Evolutionary conservation across 2,797 vertebrate species (phyloP).

Genomic region (Microcaecilia unicolor): DNA sequence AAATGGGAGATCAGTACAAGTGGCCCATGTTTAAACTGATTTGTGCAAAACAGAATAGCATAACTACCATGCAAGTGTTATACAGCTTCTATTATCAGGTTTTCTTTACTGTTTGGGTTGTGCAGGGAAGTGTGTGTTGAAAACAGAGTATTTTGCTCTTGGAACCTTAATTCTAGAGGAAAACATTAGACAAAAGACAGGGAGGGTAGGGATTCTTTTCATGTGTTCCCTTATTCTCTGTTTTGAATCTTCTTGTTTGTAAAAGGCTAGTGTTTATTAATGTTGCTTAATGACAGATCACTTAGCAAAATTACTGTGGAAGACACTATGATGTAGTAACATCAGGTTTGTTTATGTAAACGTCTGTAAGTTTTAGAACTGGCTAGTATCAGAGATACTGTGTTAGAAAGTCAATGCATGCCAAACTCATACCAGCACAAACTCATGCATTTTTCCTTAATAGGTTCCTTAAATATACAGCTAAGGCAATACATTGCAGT

Average conservation of each 20-base stretch:
- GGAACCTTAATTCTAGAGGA: no score
- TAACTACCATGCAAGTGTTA: no score
- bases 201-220: no score
- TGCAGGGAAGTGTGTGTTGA: no score
- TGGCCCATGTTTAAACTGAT: no score
- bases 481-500: slow-evolving; percentile 17
- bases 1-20: no score
- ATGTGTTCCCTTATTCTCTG: no score
- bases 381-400: not conserved
- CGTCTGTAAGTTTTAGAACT: slow-evolving; percentile 3
- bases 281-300: not conserved
- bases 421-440: slow-evolving; percentile 22
- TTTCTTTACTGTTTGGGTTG: no score
- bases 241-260: not conserved
- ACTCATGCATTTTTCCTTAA: slow-evolving; percentile 26
- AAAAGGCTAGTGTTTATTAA: not conserved
- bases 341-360: slow-evolving; percentile 10
- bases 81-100: no score
- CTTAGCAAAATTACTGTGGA: not conserved
- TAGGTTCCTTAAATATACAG: slow-evolving; percentile 14
- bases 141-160: no score
- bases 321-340: slow-evolving; percentile 7
- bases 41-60: no score
- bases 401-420: not conserved
- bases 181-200: no score